Evolutionary conservation across 1,140 invertebrate species (phyloP).

Genomic region (Drosophila eugracilis): DNA sequence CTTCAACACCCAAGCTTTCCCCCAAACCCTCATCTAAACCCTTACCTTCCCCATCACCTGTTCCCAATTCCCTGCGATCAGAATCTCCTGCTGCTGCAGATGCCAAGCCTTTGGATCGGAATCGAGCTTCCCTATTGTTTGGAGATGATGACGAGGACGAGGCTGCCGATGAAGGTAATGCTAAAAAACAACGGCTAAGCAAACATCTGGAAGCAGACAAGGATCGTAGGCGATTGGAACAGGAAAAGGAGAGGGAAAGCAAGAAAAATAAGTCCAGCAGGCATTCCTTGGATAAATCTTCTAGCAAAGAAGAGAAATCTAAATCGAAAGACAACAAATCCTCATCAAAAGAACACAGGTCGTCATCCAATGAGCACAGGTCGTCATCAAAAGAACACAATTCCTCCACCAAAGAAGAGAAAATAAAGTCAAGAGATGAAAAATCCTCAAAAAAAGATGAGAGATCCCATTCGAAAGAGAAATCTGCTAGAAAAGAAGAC

Average conservation of each 20-base stretch:
- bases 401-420: background rate
- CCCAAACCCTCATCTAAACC: constrained; percentile 9
- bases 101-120: constrained; percentile 66
- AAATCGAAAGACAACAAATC: constrained; percentile 5
- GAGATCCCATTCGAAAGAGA: background rate
- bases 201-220: constrained; percentile 85
- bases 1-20: background rate
- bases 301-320: constrained; percentile 3
- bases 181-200: constrained; percentile 73
- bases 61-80: background rate
- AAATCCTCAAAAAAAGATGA: constrained; percentile 9
- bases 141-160: constrained; percentile 85
- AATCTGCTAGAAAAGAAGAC: background rate
- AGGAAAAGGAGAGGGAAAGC: constrained; percentile 51
- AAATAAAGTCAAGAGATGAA: no score
- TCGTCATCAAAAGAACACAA: constrained; percentile 1
- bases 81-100: constrained; percentile 3
- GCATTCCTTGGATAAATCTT: constrained; percentile 30
- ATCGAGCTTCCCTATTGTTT: constrained; percentile 85
- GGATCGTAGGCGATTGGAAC: constrained; percentile 62
- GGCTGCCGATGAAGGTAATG: constrained; percentile 7
- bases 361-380: constrained; percentile 6
- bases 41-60: background rate
- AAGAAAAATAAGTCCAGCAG: constrained; percentile 42
- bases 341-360: background rate